Percentiles rank a stretch among this genome's conserved stretches.
Conservation (phyloP, 1,140 invertebrate species). For the Choristoneura fumiferana region DNA sequence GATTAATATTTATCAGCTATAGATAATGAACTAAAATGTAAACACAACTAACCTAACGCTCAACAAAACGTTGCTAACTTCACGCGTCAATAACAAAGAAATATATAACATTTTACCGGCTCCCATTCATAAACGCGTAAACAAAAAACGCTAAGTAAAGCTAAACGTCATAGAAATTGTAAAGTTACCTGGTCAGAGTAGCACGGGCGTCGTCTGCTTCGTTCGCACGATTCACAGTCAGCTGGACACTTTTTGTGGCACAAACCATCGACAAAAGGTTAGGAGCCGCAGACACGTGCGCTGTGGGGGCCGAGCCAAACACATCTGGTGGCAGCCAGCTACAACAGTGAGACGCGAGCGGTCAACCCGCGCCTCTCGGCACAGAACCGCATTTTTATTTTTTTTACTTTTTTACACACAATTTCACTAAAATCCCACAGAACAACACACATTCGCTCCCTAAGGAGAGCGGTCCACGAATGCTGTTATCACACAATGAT, state of each 20-base stretch:
- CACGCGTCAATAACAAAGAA: too few species aligned
- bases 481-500: constrained; percentile 44
- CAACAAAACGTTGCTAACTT: too few species aligned
- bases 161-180: neutral
- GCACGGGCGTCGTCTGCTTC: neutral
- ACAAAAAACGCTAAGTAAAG: too few species aligned
- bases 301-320: neutral
- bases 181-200: neutral
- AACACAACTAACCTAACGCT: too few species aligned
- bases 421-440: constrained; percentile 21
- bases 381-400: neutral
- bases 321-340: neutral
- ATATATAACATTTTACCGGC: too few species aligned
- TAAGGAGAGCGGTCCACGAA: constrained; percentile 31
- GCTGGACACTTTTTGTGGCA: too few species aligned
- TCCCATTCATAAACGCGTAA: too few species aligned
- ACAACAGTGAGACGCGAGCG: neutral
- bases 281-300: constrained; percentile 4
- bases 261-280: too few species aligned
- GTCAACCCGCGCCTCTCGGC: neutral
- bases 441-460: constrained; percentile 35
- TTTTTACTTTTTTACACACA: neutral
- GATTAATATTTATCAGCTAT: too few species aligned
- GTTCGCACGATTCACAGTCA: neutral
- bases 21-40: too few species aligned